phyloP scores from a whole-genome alignment of 2,797 vertebrate species.

The Paratrypauchen microcephalus region DNA sequence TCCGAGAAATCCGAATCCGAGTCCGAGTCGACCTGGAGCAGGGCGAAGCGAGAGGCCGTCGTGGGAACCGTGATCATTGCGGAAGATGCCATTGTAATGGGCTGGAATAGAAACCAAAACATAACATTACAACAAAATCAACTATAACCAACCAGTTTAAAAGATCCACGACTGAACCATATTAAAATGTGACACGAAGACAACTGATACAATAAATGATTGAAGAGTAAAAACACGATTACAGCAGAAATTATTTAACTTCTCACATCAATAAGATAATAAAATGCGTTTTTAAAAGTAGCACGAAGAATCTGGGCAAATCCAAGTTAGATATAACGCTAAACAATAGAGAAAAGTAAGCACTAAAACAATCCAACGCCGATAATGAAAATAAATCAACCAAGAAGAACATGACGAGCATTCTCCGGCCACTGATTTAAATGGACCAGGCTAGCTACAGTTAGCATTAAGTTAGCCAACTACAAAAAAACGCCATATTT shows the following conservation, averaged over 20 bases:
- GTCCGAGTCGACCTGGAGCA: conserved; percentile 91
- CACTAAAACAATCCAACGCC: not conserved
- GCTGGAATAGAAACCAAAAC: not conserved
- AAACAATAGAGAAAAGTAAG: not conserved
- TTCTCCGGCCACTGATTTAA: not conserved
- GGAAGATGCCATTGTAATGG: conserved; percentile 81
- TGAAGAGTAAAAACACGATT: too few relatives aligned
- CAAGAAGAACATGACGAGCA: not conserved
- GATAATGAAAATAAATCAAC: not conserved
- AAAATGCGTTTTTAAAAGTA: not conserved
- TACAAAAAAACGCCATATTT: conserved; percentile 11
- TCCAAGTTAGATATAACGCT: not conserved
- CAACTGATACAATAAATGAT: too few relatives aligned
- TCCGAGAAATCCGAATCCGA: conserved; percentile 87
- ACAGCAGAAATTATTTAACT: not conserved
- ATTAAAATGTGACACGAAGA: too few relatives aligned
- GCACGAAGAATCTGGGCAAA: not conserved
- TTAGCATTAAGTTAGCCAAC: conserved; percentile 53
- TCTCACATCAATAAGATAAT: not conserved
- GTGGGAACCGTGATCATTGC: conserved; percentile 87
- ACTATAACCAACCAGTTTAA: not conserved
- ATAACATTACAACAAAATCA: not conserved
- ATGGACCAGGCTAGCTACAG: conserved; percentile 33
- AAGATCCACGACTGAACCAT: too few relatives aligned
- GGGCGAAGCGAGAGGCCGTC: conserved; percentile 90